Percentiles rank a stretch among this genome's conserved stretches.
These are phyloP conservation scores for Zoroaster sp. DNA, from an alignment of 53 echinoderm and acorn worm species.

Conservation along the genomic window DNA sequence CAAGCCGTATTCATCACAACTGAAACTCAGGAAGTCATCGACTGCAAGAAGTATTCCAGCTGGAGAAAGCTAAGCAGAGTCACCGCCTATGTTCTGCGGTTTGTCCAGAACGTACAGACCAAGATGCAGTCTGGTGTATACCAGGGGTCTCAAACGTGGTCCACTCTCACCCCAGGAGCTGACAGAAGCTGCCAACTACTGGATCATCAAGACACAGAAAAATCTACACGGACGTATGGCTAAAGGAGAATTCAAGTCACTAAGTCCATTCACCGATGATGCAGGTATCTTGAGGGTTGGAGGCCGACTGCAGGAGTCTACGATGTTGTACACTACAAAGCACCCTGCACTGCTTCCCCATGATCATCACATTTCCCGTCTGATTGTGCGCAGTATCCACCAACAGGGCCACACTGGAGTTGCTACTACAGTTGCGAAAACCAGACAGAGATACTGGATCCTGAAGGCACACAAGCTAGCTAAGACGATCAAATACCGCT, in stretches of 20 bases:
- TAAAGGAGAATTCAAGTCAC: background rate
- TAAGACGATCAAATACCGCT: too few species aligned
- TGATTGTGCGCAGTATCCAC: too few species aligned
- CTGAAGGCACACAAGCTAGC: too few species aligned
- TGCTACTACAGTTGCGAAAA: too few species aligned
- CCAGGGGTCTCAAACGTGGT: background rate
- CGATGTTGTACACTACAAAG: too few species aligned
- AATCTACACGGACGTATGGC: background rate
- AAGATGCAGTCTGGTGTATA: background rate
- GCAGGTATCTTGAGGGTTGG: constrained; percentile 27
- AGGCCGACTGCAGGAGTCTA: background rate
- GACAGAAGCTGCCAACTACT: background rate
- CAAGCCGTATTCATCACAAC: background rate
- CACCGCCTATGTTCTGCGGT: constrained; percentile 52
- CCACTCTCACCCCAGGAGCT: background rate
- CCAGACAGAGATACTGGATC: too few species aligned
- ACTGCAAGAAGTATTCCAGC: constrained; percentile 17
- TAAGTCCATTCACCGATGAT: constrained; percentile 33
- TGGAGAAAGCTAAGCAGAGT: constrained; percentile 63
- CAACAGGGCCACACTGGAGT: too few species aligned
- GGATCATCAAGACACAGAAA: constrained; percentile 7
- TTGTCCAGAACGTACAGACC: background rate
- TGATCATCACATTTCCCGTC: too few species aligned
- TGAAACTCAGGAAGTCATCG: background rate
- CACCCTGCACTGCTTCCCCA: too few species aligned